Base-by-base conservation (phyloP, 1,140 invertebrate species). In the Chlorops oryzae region DNA sequence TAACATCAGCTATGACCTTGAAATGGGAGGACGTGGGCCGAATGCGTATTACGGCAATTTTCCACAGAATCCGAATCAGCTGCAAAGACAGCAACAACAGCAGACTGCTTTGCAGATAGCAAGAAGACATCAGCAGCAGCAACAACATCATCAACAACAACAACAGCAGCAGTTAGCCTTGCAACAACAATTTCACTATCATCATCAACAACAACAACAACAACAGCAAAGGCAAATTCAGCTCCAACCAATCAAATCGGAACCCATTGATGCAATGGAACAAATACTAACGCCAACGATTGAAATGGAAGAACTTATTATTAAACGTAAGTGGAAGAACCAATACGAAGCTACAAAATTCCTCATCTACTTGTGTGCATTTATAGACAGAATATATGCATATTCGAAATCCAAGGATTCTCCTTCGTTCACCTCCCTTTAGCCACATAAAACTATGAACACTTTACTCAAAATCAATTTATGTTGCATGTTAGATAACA, bases 321-420 rank as follows among this genome's bases (percentile, higher is more conserved):
- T 52, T 23, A 52, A 52, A 42, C 21, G 51, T 52, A 34, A 52
- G 51, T 52, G n/a, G n/a, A n/a, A n/a, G n/a, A n/a, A n/a, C n/a
- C n/a, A n/a, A n/a, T n/a, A n/a, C n/a, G n/a, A n/a, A n/a, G n/a
- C n/a, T n/a, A n/a, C n/a, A n/a, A n/a, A n/a, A n/a, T n/a, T n/a
- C n/a, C n/a, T n/a, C n/a, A n/a, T n/a, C n/a, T n/a, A n/a, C n/a
- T n/a, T n/a, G n/a, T n/a, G n/a, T n/a, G n/a, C 34, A 13, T 45
- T 9, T 43, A 24, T 43, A 1, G 7, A 42, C 40, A 3, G 15
- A 15, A 23, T 38, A 3, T 18, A 38, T 15, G 17, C 35, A 18
- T 38, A 20, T 38, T 38, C n/a, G 12, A 18, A 20, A 38, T 38
- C 17, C 21, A 38, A 15, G 35, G 21, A 18, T 38, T 15, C 21